Evolutionary conservation across 1,140 invertebrate genomes (phyloP), one percentile per base, ranked within the genome.

Genomic region (Trichonephila clavipes): DNA sequence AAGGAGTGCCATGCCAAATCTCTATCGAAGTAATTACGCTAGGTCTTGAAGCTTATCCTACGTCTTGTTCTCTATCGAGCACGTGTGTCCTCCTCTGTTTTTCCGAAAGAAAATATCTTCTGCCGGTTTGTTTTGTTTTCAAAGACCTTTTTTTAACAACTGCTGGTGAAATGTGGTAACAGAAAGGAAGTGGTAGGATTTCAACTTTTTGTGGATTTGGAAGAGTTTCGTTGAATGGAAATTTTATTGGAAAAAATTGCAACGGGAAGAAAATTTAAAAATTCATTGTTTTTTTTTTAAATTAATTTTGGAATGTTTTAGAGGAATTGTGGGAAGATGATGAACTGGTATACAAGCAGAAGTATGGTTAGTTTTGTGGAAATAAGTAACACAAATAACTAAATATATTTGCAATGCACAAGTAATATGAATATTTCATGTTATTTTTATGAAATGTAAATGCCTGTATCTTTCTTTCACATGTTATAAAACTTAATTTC

Each of bases 11-110:
- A n/a, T 64, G 8, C 85, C 61, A 87, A 87, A 66, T 64, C 85
- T 87, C 85, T 87, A 87, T 87, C 85, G 24, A 87, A 87, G 85
- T 87, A 87, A 87, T 87, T 87, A 87, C 85, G 85, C 14, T 21
- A 12, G 61, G 28, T 64, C 85, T 87, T n/a, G 61, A 64, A 87
- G 85, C 61, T 87, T 87, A 87, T 87, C 85, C 28, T 62, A 69
- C 18, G 59, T 87, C 85, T 87, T 87, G 85, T 87, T 87, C 34
- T 85, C 82, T 34, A 85, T 62, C 12, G 85, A 21, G 21, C 24
- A 40, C 72, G 72, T 19, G 85, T 34, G n/a, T 64, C n/a, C n/a
- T 61, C 10, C n/a, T 64, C 18, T 87, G 14, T 34, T 24, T 64
- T 64, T 87, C 18, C 58, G 19, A 87, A 87, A 87, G 85, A 87